A percentile compares a stretch with the other conserved stretches of the same genome.
Evolutionary conservation across 2,888 invertebrate genomes (phyloP).

Genomic region (Diaperis boleti): DNA sequence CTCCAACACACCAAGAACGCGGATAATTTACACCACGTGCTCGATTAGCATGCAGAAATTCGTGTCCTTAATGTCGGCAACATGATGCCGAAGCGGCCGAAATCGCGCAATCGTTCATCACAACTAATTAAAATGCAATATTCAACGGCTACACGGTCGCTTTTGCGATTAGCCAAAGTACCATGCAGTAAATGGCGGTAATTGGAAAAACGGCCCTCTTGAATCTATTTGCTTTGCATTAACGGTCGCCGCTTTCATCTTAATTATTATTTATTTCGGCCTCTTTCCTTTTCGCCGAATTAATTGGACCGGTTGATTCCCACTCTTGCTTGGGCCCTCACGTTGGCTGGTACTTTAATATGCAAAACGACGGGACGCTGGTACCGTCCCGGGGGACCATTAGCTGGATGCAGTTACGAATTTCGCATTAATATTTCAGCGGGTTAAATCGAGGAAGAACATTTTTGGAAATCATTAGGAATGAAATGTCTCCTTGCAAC

Average conservation of each 20-base stretch:
- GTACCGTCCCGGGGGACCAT: constrained; percentile 22
- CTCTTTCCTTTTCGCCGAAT: constrained; percentile 31
- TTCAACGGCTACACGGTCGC: constrained; percentile 56
- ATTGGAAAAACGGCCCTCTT: constrained; percentile 61
- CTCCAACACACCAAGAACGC: constrained; percentile 15
- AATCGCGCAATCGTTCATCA: constrained; percentile 53
- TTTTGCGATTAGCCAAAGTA: constrained; percentile 62
- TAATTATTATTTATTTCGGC: constrained; percentile 54
- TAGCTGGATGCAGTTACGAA: constrained; percentile 18
- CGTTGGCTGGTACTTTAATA: constrained; percentile 21
- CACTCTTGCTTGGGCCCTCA: constrained; percentile 15
- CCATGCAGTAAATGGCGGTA: constrained; percentile 57
- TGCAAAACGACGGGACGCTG: constrained; percentile 16
- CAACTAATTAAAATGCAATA: constrained; percentile 61
- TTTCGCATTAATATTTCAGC: constrained; percentile 22
- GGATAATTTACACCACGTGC: constrained; percentile 35
- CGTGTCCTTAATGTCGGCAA: constrained; percentile 26
- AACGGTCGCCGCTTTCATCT: constrained; percentile 51
- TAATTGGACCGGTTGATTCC: constrained; percentile 35
- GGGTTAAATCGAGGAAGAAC: constrained; percentile 6
- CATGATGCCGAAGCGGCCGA: constrained; percentile 17
- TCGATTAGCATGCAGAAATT: constrained; percentile 39
- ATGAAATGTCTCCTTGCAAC: too few relatives aligned
- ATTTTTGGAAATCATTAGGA: constrained; percentile 22
- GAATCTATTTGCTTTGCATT: constrained; percentile 54